phyloP scores from a whole-genome alignment of 2,888 invertebrate species.

The Ptychoptera albimana region DNA sequence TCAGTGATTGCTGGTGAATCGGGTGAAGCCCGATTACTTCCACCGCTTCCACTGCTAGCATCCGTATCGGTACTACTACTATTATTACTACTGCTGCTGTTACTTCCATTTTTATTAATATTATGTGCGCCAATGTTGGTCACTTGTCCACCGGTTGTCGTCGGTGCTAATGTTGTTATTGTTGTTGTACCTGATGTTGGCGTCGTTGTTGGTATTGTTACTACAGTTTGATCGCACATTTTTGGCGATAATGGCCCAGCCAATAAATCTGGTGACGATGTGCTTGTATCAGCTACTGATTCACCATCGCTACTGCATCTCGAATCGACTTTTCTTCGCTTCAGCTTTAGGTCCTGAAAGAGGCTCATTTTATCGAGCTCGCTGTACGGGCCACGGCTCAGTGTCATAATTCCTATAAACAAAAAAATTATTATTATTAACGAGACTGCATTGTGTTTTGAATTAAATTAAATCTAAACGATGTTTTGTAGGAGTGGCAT shows the following conservation, averaged over 20 bases:
- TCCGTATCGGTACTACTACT: conserved; percentile 11
- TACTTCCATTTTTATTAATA: neutral
- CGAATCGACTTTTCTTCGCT: conserved; percentile 94
- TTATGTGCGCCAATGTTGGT: neutral
- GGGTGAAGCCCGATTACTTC: conserved; percentile 26
- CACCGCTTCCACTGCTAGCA: conserved; percentile 15
- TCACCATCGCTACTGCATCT: conserved; percentile 94
- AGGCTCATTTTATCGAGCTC: conserved; percentile 98
- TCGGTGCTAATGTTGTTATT: conserved; percentile 7
- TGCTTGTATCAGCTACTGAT: conserved; percentile 85
- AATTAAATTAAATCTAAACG: no score
- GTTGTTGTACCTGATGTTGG: conserved; percentile 16
- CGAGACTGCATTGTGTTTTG: neutral
- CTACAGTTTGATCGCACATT: conserved; percentile 38
- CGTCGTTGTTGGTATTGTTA: conserved; percentile 20
- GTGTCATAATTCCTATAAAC: conserved; percentile 36
- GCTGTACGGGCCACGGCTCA: conserved; percentile 87
- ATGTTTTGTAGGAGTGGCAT: no score
- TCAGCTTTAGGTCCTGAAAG: conserved; percentile 95
- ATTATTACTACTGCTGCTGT: conserved; percentile 11
- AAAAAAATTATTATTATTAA: neutral
- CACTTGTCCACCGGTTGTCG: conserved; percentile 2
- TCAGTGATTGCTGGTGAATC: conserved; percentile 20
- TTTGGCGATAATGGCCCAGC: conserved; percentile 65
- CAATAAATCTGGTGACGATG: conserved; percentile 75